Percentiles rank a stretch among this genome's conserved stretches.
Conservation (phyloP, 2,888 invertebrate species). For the Petrolisthes manimaculis region DNA sequence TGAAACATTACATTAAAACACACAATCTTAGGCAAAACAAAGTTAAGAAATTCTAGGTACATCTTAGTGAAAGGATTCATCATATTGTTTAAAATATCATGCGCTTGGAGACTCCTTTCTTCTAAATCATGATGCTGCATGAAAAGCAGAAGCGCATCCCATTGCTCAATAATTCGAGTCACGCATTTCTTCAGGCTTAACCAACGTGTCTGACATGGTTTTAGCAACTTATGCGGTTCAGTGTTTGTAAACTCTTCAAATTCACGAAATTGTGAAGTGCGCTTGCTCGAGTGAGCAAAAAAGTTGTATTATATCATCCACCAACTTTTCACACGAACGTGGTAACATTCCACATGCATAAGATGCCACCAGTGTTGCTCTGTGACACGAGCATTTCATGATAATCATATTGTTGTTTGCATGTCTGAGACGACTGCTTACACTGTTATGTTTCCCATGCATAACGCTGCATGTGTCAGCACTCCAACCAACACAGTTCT, state of each 20-base stretch:
- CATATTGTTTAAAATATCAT: constrained; percentile 17
- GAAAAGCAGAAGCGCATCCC: constrained; percentile 20
- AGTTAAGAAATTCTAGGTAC: constrained; percentile 17
- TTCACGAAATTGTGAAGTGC: constrained; percentile 12
- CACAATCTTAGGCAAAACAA: constrained; percentile 23
- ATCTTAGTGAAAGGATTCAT: constrained; percentile 23
- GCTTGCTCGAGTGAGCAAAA: constrained; percentile 11
- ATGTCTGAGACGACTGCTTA: neutral
- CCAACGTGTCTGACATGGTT: constrained; percentile 24
- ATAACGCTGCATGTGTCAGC: constrained; percentile 1
- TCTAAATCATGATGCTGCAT: constrained; percentile 22
- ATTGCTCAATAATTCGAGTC: constrained; percentile 17
- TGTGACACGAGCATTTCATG: neutral
- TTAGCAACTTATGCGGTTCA: constrained; percentile 24
- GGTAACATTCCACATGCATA: constrained; percentile 17
- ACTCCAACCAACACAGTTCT: neutral
- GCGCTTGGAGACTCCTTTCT: constrained; percentile 18
- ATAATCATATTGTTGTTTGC: constrained; percentile 1
- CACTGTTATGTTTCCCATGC: neutral
- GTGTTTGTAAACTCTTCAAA: constrained; percentile 14
- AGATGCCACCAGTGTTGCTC: constrained; percentile 2
- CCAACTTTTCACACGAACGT: too few species aligned
- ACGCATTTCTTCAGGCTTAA: constrained; percentile 19
- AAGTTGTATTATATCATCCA: constrained; percentile 16
- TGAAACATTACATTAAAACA: constrained; percentile 23